phyloP scores from a whole-genome alignment of 2,797 vertebrate species.

The Enteromius thamalakanensis region DNA sequence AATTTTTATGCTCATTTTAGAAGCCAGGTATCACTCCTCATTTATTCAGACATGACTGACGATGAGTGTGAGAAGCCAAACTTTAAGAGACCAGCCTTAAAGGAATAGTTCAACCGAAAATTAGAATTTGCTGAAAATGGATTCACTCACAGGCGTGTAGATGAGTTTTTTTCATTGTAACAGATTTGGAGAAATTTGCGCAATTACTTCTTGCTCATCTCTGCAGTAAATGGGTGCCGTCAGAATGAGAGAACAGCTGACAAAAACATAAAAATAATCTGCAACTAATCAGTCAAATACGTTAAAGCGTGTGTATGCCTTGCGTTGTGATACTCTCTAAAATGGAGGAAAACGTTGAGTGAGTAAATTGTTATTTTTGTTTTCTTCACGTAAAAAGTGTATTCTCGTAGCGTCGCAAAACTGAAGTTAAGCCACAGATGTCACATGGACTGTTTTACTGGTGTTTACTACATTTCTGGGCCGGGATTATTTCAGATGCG shows the following conservation, averaged over 20 bases:
- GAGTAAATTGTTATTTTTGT: too few species aligned
- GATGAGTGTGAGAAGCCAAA: constrained; percentile 62
- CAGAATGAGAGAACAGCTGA: background rate
- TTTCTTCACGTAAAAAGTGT: too few species aligned
- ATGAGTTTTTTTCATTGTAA: background rate
- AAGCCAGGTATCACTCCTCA: constrained; percentile 75
- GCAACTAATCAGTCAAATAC: too few species aligned
- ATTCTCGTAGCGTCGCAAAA: too few species aligned
- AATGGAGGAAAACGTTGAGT: too few species aligned
- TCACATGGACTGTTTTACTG: too few species aligned
- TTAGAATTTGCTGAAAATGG: background rate
- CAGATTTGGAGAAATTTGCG: background rate
- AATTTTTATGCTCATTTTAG: constrained; percentile 78
- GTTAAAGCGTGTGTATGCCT: too few species aligned
- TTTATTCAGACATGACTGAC: constrained; percentile 64
- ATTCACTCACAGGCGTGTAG: background rate
- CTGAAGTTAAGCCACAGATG: too few species aligned
- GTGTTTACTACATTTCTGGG: too few species aligned
- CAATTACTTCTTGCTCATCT: background rate
- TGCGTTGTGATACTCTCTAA: too few species aligned
- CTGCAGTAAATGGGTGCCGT: background rate
- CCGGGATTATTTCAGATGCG: too few species aligned
- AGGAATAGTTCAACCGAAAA: background rate
- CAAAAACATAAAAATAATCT: background rate
- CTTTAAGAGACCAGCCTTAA: background rate